A percentile compares a stretch with the other conserved stretches of the same genome.
These are phyloP conservation scores for Cheumatopsyche charites DNA, from an alignment of 1,140 invertebrate species.

Conservation along the genomic window DNA sequence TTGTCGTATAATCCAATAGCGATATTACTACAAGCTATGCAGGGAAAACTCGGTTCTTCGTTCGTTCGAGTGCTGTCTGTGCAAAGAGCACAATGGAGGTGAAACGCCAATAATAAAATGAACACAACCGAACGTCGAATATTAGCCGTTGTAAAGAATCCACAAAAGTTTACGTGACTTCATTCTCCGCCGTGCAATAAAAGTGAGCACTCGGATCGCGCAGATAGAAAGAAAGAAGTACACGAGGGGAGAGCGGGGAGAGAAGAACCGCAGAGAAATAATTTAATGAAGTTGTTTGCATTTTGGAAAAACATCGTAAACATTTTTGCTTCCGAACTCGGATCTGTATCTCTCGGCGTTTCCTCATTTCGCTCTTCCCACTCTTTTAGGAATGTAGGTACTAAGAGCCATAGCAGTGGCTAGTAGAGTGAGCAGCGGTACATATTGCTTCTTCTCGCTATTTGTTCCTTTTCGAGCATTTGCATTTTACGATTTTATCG, in stretches of 20 bases:
- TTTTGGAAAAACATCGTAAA: conserved; percentile 24
- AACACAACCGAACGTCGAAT: conserved; percentile 22
- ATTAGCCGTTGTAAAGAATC: conserved; percentile 28
- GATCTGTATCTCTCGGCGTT: conserved; percentile 11
- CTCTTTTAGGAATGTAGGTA: not conserved
- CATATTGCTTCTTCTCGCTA: not conserved
- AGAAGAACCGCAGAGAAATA: conserved; percentile 9
- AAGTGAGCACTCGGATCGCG: conserved; percentile 1
- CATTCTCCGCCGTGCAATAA: conserved; percentile 15
- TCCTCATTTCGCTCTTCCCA: conserved; percentile 9
- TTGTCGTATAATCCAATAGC: too few relatives aligned
- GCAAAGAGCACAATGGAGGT: conserved; percentile 8
- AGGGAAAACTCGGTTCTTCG: too few relatives aligned
- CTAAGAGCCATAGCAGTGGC: too few relatives aligned
- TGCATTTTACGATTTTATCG: conserved; percentile 19
- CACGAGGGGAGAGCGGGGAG: not conserved
- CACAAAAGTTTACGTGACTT: conserved; percentile 28
- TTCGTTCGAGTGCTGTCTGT: not conserved
- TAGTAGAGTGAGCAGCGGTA: too few relatives aligned
- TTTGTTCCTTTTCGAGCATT: not conserved
- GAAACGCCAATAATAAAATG: conserved; percentile 25
- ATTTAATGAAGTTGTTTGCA: conserved; percentile 24
- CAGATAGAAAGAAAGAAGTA: not conserved
- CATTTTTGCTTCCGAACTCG: not conserved
- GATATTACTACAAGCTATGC: too few relatives aligned